Base-by-base conservation (phyloP, 1,140 invertebrate genomes). In the Brachionus sp. region DNA sequence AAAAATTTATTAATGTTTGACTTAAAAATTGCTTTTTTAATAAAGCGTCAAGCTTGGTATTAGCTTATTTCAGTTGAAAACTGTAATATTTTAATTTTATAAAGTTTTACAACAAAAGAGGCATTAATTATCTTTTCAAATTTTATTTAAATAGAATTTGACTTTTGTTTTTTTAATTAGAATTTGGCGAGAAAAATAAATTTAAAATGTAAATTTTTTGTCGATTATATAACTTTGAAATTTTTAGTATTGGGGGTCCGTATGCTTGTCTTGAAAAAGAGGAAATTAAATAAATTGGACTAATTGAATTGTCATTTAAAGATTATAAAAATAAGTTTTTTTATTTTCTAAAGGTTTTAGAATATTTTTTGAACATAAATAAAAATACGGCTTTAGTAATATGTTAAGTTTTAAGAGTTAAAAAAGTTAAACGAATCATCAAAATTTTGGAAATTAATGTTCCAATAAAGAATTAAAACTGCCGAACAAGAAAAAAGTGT, bases 261-360 rank as follows among this genome's bases (percentile, higher is more conserved):
- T 57, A 23, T 9, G 50, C 19, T 57, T 57, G 50, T 57, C 50
- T 57, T 66, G 33, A 66, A 66, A 66, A 66, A 46, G 33, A 33
- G 33, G 64, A 66, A 66, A 66, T 12, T 33, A 19, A 19, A 57
- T 19, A 57, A 19, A 57, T 70, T 70, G n/a, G 35, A 68, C 19
- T 70, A 70, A 70, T 70, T 70, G 37, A 70, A 37, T 70, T 70
- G 66, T 70, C 66, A 70, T 66, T 66, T 66, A 66, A 33, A 37
- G 64, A 33, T 66, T 66, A 29, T 33, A n/a, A 19, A 70, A 70
- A 70, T 70, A 39, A 37, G 39, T 70, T n/a, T 70, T 39, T 33
- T 70, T n/a, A 57, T 37, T 57, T 19, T 57, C 50, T 23, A 57
- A 57, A 57, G 50, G 19, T 57, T 57, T 57, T 25, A 57, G 50